Evolutionary conservation across 2,888 invertebrate species (phyloP), one percentile per base, ranked within the genome.

Genomic region (Tupiocoris notatus): DNA sequence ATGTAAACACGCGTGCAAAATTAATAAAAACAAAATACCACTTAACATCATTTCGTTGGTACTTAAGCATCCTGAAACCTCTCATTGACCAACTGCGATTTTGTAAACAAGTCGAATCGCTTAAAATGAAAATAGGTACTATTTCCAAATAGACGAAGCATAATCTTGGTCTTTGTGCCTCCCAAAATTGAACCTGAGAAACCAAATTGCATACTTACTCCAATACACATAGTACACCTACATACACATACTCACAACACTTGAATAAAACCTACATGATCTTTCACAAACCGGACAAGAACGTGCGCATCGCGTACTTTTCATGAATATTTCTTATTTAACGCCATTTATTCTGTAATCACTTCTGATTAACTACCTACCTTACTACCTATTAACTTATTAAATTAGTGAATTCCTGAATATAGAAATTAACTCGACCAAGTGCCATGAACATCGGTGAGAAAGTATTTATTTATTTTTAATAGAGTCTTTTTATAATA

Each of bases 371-470:
- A 70, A 58, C 59, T 67, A 59, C 23, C 17, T 58, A 70, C 18
- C 39, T 39, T 39, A 39, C 39, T 39, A 39, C 39, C 39, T 39
- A 39, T 39, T 39, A 7, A 39, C 39, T 39, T 39, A 39, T 39
- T 39, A 39, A 70, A 70, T 24, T 70, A 59, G 59, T 59, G 58
- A 70, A 70, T 70, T 58, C 70, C 59, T 70, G 59, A 70, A 70
- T 70, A 3, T 70, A 70, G 70, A 70, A 70, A 70, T 70, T 70
- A 70, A 70, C 70, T 70, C 25, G 70, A 70, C 70, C 70, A 70
- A 70, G 70, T 70, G 70, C 70, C 70, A 70, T 70, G 70, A 70
- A 70, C 70, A 70, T 70, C 70, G 70, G 70, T 70, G 70, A 70
- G 59, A 70, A 70, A 70, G 70, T 70, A 70, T 70, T 70, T 70